phyloP scores from a whole-genome alignment of 2,113 vertebrate genomes.

The Salvelinus namaycush region DNA sequence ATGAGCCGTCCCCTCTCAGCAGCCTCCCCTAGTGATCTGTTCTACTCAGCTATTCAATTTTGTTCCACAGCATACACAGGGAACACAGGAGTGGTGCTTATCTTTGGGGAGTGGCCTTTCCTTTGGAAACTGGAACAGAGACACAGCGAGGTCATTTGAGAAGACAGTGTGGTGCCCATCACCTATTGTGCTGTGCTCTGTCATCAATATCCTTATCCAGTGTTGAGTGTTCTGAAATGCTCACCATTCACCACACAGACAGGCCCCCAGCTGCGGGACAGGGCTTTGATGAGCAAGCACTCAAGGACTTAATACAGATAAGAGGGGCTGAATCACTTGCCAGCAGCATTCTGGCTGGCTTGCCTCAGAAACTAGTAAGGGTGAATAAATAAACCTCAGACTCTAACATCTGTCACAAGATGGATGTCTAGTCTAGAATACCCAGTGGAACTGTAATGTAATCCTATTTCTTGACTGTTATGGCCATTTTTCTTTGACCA shows the following conservation, averaged over 20 bases:
- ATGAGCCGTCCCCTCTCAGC: too few relatives aligned
- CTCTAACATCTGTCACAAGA: neutral
- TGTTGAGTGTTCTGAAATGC: constrained; percentile 29
- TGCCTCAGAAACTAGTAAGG: too few relatives aligned
- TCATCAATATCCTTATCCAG: constrained; percentile 45
- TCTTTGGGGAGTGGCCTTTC: neutral
- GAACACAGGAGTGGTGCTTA: neutral
- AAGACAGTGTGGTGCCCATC: constrained; percentile 47
- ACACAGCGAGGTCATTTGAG: constrained; percentile 61
- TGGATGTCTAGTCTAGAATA: neutral
- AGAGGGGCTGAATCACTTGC: neutral
- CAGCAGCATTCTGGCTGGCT: too few relatives aligned
- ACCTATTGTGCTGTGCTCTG: constrained; percentile 56
- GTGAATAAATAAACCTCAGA: neutral
- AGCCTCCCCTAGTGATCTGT: neutral
- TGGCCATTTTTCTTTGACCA: neutral
- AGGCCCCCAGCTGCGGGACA: constrained; percentile 18
- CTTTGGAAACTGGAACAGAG: constrained; percentile 53
- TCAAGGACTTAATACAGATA: neutral
- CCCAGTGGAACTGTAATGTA: neutral
- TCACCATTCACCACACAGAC: constrained; percentile 1
- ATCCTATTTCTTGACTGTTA: neutral
- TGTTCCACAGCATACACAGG: neutral
- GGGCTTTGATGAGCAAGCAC: neutral
- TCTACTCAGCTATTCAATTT: too few relatives aligned